phyloP scores from a whole-genome alignment of 2,113 vertebrate species.

The Pelmatolapia mariae region DNA sequence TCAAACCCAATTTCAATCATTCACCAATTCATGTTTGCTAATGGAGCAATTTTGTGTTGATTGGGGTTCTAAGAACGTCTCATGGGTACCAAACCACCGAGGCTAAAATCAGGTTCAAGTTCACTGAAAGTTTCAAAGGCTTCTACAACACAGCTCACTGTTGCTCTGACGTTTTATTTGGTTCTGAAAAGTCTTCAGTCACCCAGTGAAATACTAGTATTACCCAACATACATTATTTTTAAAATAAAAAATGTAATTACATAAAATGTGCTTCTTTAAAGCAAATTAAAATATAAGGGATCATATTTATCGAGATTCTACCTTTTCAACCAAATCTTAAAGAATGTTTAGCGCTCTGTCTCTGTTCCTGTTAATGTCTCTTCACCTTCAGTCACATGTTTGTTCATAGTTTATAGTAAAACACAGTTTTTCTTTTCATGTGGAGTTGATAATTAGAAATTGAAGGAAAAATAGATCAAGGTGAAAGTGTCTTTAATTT shows the following conservation, averaged over 20 bases:
- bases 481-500: neutral
- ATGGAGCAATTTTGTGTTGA: neutral
- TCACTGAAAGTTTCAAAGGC: neutral
- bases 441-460: neutral
- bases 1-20: neutral
- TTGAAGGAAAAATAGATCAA: neutral
- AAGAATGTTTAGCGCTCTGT: neutral
- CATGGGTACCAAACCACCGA: neutral
- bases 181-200: neutral
- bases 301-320: neutral
- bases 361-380: neutral
- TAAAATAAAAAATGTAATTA: neutral
- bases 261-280: neutral
- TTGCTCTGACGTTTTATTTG: neutral
- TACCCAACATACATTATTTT: neutral
- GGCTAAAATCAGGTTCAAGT: neutral
- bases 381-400: neutral
- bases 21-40: neutral
- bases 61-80: neutral
- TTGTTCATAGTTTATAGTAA: too few relatives aligned
- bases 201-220: neutral
- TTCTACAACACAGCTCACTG: neutral
- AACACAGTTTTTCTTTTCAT: neutral
- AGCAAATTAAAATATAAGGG: neutral
- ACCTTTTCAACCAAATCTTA: neutral